Evolutionary conservation across 2,113 vertebrate genomes (phyloP), one percentile per base, ranked within the genome.

Genomic region (Blennius ocellaris): DNA sequence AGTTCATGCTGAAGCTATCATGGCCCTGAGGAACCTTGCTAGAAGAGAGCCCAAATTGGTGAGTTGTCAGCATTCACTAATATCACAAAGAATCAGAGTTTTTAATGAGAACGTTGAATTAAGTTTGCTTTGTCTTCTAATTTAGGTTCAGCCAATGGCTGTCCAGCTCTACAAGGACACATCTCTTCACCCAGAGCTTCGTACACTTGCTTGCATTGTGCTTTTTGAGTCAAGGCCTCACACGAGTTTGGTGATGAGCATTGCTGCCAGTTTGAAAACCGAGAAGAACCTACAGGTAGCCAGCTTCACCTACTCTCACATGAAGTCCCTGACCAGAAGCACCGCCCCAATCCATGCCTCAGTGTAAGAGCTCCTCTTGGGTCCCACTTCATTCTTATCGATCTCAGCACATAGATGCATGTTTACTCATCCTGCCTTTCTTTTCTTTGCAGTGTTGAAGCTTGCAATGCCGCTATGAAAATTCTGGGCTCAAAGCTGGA

Each of bases 261-360:
- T 97, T 48, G 95, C 94, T 63, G 92, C 90, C 0, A 85, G 89
- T 73, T 78, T 94, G 54, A 90, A 87, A 69, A 91, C 80, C 40
- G 96, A 97, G 63, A 56, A 77, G 40, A 93, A 90, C 68, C 14
- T 95, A 87, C 95, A 96, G 67, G 90, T 97, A 44, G 92, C 90
- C 59, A 96, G 94, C 73, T 96, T 96, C 8, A 77, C 92, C 14
- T 95, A 95, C 63, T 95, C 95, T 61, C 89, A 96, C 71, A 94
- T 97, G 84, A 96, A 94, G 82, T 90, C 94, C 56, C 76, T 96
- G 79, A 82, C 95, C 4, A 95, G 89, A 81, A 94, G 92, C 83
- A 90, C 80, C 0, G 43, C 88, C 7, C 88, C 93, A 0, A 90
- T 90, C 36, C 74, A 80, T 0, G 81, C 90, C 45, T 74, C 90